phyloP scores from a whole-genome alignment of 2,888 invertebrate species.

The Chaitophorus viminalis region DNA sequence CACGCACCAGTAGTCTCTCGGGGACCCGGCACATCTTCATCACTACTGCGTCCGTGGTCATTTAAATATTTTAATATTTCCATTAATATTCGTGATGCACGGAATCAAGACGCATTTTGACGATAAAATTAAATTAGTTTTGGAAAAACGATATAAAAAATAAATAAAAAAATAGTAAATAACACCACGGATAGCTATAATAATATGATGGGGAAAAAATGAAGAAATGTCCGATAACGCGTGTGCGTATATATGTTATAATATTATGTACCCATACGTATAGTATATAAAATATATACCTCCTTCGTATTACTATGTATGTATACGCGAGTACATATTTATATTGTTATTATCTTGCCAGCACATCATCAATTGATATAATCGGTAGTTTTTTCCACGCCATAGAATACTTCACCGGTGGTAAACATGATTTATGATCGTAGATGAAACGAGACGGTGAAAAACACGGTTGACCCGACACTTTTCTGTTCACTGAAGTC shows the following conservation, averaged over 20 bases:
- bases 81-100: slow-evolving; percentile 42
- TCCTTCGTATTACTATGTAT: too few relatives aligned
- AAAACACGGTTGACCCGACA: neutral
- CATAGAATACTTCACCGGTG: too few relatives aligned
- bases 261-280: too few relatives aligned
- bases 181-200: too few relatives aligned
- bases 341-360: slow-evolving; percentile 1
- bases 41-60: neutral
- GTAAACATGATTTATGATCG: slow-evolving; percentile 37
- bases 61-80: slow-evolving; percentile 51
- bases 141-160: neutral
- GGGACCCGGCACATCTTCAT: slow-evolving; percentile 27
- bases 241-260: too few relatives aligned
- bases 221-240: neutral
- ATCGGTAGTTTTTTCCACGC: slow-evolving; percentile 4
- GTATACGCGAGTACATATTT: neutral
- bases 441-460: slow-evolving; percentile 9
- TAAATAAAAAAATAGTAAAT: neutral
- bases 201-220: too few relatives aligned
- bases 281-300: too few relatives aligned
- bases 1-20: slow-evolving; percentile 46
- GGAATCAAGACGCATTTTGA: neutral
- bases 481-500: neutral
- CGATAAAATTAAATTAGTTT: slow-evolving; percentile 50
- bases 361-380: slow-evolving; percentile 32